phyloP scores from a whole-genome alignment of 2,113 vertebrate species.

The Gymnobelideus leadbeateri region DNA sequence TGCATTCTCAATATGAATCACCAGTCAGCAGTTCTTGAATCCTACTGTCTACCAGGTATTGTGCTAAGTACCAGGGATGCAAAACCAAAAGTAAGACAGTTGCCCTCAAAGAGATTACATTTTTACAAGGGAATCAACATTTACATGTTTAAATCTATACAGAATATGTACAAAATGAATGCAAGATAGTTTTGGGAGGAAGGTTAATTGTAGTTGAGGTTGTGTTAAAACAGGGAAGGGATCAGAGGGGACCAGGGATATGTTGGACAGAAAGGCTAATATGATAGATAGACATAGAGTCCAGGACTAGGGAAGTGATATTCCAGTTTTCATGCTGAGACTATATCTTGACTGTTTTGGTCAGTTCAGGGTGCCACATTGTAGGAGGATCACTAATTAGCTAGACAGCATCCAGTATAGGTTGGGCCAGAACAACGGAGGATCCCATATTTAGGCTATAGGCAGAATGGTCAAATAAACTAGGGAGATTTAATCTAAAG shows the following conservation, averaged over 20 bases:
- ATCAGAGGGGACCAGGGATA: neutral
- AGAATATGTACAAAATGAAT: neutral
- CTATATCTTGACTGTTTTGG: neutral
- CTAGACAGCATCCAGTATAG: neutral
- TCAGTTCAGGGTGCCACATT: neutral
- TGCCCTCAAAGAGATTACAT: neutral
- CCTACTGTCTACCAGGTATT: neutral
- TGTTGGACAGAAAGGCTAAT: neutral
- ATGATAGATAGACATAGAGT: neutral
- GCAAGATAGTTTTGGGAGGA: neutral
- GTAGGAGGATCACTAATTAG: neutral
- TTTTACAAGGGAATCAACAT: neutral
- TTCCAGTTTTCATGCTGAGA: neutral
- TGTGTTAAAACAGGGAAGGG: neutral
- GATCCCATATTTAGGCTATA: neutral
- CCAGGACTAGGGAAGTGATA: neutral
- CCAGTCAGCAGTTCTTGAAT: neutral
- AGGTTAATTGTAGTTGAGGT: neutral
- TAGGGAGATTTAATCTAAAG: neutral
- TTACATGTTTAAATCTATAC: neutral
- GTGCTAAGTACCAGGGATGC: neutral
- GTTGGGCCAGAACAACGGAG: neutral
- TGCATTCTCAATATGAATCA: neutral
- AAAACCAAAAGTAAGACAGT: neutral
- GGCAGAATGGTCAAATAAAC: neutral